Conservation (phyloP, 2,113 vertebrate genomes). For the Alectura lathami region DNA sequence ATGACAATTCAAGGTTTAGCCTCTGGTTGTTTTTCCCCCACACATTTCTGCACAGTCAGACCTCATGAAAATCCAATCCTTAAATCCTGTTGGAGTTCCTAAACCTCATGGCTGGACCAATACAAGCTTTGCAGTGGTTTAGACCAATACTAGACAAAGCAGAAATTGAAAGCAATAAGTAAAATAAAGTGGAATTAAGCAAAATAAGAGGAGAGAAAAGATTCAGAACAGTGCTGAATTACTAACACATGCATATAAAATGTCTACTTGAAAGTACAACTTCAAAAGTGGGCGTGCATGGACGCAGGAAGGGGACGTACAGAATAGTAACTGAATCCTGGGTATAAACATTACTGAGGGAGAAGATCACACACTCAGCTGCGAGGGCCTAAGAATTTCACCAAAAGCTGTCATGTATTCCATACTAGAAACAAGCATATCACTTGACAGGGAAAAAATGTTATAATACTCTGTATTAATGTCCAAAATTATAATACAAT, state of each 20-base stretch:
- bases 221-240: neutral
- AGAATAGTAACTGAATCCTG: neutral
- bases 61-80: neutral
- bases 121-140: neutral
- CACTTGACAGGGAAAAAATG: neutral
- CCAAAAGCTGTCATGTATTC: neutral
- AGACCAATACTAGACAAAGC: neutral
- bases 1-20: neutral
- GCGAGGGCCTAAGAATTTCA: neutral
- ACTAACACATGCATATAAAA: neutral
- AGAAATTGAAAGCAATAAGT: neutral
- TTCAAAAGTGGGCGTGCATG: neutral
- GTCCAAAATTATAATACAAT: neutral
- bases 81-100: neutral
- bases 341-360: neutral
- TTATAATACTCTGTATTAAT: conserved; percentile 5
- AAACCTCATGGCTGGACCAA: neutral
- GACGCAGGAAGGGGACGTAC: neutral
- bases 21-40: neutral
- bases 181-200: neutral
- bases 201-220: neutral
- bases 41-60: neutral
- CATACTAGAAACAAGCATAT: neutral
- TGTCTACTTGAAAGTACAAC: neutral
- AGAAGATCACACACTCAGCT: neutral